Percentiles rank a stretch among this genome's conserved stretches.
phyloP scores from a whole-genome alignment of 2,888 invertebrate genomes.

The Zaprionus bogoriensis region DNA sequence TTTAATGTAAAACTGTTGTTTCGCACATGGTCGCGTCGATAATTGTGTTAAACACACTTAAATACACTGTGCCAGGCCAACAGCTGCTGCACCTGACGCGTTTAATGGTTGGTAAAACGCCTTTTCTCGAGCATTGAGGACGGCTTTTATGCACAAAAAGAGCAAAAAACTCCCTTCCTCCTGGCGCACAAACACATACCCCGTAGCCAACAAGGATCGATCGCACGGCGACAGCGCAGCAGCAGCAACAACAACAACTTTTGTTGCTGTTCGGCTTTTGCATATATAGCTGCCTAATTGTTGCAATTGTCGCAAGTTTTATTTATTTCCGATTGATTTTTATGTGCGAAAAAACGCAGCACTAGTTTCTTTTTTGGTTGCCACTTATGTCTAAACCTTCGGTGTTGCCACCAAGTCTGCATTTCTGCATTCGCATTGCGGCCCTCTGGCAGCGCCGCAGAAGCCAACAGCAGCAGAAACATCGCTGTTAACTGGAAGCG shows the following conservation, averaged over 20 bases:
- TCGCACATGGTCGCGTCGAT: slow-evolving; percentile 38
- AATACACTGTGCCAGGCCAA: slow-evolving; percentile 34
- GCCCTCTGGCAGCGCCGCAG: slow-evolving; percentile 8
- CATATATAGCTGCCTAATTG: slow-evolving; percentile 52
- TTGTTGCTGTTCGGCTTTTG: slow-evolving; percentile 62
- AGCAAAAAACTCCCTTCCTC: slow-evolving; percentile 55
- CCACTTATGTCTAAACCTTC: slow-evolving; percentile 40
- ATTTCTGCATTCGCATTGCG: slow-evolving; percentile 8
- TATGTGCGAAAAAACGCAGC: slow-evolving; percentile 59
- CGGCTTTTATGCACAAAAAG: slow-evolving; percentile 72
- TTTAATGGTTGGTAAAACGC: slow-evolving; percentile 42
- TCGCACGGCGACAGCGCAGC: slow-evolving; percentile 69
- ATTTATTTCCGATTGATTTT: slow-evolving; percentile 62
- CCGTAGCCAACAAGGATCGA: slow-evolving; percentile 67
- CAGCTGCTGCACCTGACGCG: slow-evolving; percentile 52
- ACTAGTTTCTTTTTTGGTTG: slow-evolving; percentile 51
- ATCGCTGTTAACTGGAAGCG: neutral
- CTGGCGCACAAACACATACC: slow-evolving; percentile 60
- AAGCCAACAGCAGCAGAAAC: neutral
- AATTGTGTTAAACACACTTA: slow-evolving; percentile 42
- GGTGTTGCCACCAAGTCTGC: slow-evolving; percentile 29
- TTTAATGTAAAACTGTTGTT: slow-evolving; percentile 46
- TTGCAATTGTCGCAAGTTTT: slow-evolving; percentile 48
- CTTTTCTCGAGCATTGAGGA: slow-evolving; percentile 58
- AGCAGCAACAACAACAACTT: slow-evolving; percentile 65